A percentile compares a stretch with the other conserved stretches of the same genome.
Evolutionary conservation across 2,797 vertebrate genomes (phyloP).

Genomic region (Eremophila alpestris): DNA sequence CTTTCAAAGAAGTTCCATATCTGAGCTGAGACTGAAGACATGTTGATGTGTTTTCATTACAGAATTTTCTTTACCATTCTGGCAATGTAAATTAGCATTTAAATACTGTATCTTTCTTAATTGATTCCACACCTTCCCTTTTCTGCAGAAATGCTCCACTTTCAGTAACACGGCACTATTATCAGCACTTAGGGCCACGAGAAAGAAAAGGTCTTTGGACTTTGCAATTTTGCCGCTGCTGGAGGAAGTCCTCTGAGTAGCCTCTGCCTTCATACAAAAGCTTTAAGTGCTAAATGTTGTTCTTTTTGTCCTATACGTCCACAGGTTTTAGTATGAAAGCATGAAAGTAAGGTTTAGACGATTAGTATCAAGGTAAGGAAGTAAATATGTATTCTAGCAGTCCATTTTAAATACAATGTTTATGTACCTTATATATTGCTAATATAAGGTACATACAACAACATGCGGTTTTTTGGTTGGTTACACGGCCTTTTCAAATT

Average conservation of each 20-base stretch:
- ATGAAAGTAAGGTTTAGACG: not conserved
- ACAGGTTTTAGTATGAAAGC: not conserved
- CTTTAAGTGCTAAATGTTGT: not conserved
- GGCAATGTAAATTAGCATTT: not conserved
- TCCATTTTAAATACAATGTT: not conserved
- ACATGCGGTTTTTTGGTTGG: not conserved
- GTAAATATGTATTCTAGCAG: not conserved
- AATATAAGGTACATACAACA: not conserved
- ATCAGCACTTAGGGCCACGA: not conserved
- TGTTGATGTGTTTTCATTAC: conserved; percentile 5
- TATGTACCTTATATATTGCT: not conserved
- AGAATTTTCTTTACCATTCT: not conserved
- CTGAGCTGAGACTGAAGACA: not conserved
- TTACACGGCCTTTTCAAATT: not conserved
- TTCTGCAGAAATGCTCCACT: not conserved
- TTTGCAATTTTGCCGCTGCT: not conserved
- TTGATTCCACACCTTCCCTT: not conserved
- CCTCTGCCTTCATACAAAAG: not conserved
- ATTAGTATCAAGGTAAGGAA: not conserved
- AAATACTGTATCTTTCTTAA: not conserved
- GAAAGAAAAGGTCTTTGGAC: not conserved
- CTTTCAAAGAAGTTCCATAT: conserved; percentile 43
- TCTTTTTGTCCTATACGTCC: not conserved
- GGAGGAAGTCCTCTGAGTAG: not conserved
- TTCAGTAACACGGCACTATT: not conserved